Evolutionary conservation across 2,113 vertebrate species (phyloP).

Genomic region (Cyanoramphus novaezelandiae): DNA sequence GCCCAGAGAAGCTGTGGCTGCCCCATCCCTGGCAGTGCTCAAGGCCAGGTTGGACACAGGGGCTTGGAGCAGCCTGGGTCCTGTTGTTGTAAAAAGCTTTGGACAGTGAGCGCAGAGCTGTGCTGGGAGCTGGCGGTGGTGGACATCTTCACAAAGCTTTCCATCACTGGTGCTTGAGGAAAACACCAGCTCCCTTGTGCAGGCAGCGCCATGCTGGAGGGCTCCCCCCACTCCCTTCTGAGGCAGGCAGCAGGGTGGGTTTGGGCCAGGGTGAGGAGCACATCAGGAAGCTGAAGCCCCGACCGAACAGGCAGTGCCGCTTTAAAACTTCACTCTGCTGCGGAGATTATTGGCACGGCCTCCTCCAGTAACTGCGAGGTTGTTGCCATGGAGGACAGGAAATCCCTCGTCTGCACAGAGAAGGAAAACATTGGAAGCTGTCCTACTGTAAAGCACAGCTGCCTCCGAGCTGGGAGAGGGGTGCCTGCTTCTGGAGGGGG

Average conservation of each 20-base stretch:
- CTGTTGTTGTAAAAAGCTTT: not conserved
- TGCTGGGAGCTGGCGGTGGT: not conserved
- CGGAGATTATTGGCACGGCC: slow-evolving; percentile 36
- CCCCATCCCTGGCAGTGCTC: not conserved
- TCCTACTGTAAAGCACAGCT: slow-evolving; percentile 49
- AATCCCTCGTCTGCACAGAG: slow-evolving; percentile 50
- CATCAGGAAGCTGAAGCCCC: not conserved
- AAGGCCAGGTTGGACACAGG: not conserved
- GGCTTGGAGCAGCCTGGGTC: not conserved
- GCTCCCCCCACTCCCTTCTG: not conserved
- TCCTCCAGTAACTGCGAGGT: slow-evolving; percentile 22
- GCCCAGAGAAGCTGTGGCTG: not conserved
- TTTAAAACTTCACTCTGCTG: slow-evolving; percentile 44
- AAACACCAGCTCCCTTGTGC: accelerated
- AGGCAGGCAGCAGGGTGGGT: not conserved
- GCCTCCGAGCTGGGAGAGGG: slow-evolving; percentile 21
- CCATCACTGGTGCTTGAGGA: not conserved
- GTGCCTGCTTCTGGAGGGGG: not conserved
- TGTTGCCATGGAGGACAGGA: slow-evolving; percentile 69
- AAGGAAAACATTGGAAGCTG: slow-evolving; percentile 52
- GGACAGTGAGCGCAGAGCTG: not conserved
- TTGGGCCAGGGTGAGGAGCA: not conserved
- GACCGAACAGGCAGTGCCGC: not conserved
- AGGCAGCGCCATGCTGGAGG: not conserved
- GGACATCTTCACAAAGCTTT: not conserved